Evolutionary conservation across 2,113 vertebrate species (phyloP).

Genomic region (Mustelus asterias): DNA sequence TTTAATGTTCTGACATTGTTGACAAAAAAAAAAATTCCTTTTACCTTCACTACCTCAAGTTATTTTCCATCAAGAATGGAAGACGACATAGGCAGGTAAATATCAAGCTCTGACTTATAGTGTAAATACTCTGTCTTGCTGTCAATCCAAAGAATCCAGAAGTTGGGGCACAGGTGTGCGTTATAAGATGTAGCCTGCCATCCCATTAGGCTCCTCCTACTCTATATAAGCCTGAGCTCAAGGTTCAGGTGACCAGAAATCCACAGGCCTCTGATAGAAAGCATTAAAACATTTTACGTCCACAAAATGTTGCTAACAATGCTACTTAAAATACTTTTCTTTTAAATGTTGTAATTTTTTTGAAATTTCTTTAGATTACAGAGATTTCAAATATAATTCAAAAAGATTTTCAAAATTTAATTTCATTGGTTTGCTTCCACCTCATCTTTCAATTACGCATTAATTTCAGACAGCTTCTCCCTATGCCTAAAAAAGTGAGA

Average conservation of each 20-base stretch:
- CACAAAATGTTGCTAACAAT: no score
- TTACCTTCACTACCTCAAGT: background rate
- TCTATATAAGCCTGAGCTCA: background rate
- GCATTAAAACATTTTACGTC: background rate
- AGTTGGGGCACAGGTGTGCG: background rate
- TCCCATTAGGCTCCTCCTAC: background rate
- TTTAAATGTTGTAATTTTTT: background rate
- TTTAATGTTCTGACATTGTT: background rate
- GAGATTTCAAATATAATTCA: background rate
- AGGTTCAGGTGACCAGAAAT: background rate
- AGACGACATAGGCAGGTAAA: background rate
- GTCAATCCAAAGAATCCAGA: background rate
- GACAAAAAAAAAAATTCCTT: background rate
- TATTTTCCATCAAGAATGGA: background rate
- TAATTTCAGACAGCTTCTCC: background rate
- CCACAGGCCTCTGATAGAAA: background rate
- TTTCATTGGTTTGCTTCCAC: background rate
- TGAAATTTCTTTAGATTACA: background rate
- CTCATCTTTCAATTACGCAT: background rate
- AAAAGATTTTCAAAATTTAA: background rate
- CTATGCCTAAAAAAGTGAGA: background rate
- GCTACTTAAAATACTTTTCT: background rate
- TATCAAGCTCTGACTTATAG: background rate
- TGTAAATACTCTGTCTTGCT: background rate
- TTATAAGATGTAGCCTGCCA: background rate